Evolutionary conservation across 2,113 vertebrate genomes (phyloP).

Genomic region (Lagenorhynchus albirostris): DNA sequence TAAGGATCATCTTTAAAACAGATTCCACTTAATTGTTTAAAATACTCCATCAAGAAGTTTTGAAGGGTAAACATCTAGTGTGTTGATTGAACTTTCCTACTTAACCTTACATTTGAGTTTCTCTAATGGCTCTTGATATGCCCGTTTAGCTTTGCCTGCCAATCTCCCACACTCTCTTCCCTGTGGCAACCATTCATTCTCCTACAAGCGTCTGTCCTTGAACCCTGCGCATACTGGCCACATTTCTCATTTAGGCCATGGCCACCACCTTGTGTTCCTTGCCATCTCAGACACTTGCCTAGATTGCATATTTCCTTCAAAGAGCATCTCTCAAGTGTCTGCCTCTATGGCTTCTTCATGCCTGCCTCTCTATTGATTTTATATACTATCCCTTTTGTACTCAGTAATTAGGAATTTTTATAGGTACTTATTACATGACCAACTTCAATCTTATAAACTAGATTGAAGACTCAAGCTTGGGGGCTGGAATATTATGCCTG

Average conservation of each 20-base stretch:
- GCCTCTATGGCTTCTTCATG: background rate
- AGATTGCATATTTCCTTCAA: background rate
- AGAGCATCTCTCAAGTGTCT: background rate
- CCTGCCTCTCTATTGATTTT: background rate
- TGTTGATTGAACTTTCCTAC: background rate
- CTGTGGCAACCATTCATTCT: background rate
- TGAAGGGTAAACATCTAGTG: background rate
- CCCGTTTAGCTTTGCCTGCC: background rate
- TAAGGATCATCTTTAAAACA: background rate
- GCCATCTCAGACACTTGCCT: background rate
- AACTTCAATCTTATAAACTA: background rate
- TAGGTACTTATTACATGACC: background rate
- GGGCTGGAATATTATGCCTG: background rate
- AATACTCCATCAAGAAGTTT: conserved; percentile 7
- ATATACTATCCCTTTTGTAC: background rate
- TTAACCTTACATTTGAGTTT: background rate
- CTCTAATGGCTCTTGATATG: background rate
- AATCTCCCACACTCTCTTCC: background rate
- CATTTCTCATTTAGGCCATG: background rate
- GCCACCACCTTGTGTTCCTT: background rate
- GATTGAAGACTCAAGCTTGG: background rate
- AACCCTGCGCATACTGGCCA: background rate
- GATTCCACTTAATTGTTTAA: background rate
- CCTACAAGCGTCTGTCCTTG: background rate
- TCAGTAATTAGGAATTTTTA: background rate